These are phyloP conservation scores for Diachasmimorpha longicaudata DNA, from an alignment of 1,140 invertebrate genomes.

Conservation along the genomic window DNA sequence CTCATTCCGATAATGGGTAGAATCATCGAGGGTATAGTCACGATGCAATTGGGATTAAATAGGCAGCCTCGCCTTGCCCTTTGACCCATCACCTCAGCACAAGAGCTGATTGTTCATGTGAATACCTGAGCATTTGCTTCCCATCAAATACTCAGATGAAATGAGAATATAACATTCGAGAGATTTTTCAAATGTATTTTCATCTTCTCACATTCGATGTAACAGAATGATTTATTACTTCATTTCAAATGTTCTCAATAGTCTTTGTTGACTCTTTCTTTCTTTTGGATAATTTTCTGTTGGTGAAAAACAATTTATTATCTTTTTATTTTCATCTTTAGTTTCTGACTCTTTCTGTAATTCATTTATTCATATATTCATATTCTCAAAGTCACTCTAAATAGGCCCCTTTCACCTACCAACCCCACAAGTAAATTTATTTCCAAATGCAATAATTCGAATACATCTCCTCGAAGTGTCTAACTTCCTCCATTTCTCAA, in stretches of 20 bases:
- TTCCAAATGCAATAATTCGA: background rate
- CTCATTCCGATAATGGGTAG: conserved; percentile 10
- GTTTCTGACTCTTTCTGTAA: too few relatives aligned
- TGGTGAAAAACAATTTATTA: too few relatives aligned
- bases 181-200: background rate
- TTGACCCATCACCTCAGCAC: conserved; percentile 9
- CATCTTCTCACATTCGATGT: too few relatives aligned
- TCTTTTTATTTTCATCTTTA: too few relatives aligned
- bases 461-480: background rate
- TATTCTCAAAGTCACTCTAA: background rate
- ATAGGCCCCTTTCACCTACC: background rate
- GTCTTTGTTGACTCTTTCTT: too few relatives aligned
- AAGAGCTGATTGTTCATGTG: background rate
- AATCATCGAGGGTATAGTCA: background rate
- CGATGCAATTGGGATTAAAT: conserved; percentile 6
- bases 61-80: background rate
- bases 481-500: background rate
- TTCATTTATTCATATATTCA: background rate
- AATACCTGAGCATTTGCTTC: background rate
- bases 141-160: background rate
- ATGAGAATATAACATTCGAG: background rate
- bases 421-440: background rate
- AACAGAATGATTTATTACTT: too few relatives aligned
- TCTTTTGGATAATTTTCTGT: too few relatives aligned
- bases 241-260: too few relatives aligned